Conservation (phyloP, 1,140 invertebrate genomes). For the Ctenoplectra terminalis region DNA sequence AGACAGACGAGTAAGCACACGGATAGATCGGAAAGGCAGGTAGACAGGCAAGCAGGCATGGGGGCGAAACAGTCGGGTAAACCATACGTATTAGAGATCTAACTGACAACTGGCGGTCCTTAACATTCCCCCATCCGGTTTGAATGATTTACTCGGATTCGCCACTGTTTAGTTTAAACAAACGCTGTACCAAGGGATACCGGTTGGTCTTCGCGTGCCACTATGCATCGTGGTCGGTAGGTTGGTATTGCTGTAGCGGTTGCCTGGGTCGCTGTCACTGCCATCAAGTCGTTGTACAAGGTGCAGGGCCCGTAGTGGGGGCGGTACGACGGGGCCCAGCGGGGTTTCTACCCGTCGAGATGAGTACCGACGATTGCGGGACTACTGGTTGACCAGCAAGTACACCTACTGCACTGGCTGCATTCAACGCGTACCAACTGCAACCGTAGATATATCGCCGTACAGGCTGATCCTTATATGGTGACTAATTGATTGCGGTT, state of each 20-base stretch:
- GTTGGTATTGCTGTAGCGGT: conserved; percentile 16
- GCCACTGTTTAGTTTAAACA: conserved; percentile 68
- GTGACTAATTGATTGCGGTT: conserved; percentile 51
- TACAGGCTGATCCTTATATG: conserved; percentile 49
- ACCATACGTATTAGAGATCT: conserved; percentile 66
- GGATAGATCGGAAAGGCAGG: conserved; percentile 24
- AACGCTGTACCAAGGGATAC: conserved; percentile 52
- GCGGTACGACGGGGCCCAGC: conserved; percentile 66
- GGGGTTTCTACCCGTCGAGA: conserved; percentile 75
- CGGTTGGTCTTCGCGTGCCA: conserved; percentile 55
- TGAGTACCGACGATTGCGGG: conserved; percentile 75
- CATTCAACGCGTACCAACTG: conserved; percentile 33
- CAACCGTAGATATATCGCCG: conserved; percentile 42
- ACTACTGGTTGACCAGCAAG: conserved; percentile 60
- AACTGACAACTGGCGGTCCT: conserved; percentile 34
- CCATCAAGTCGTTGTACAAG: conserved; percentile 57
- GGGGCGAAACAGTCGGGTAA: conserved; percentile 55
- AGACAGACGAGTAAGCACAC: neutral
- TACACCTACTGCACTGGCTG: conserved; percentile 44
- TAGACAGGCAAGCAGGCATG: conserved; percentile 42
- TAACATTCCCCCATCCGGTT: conserved; percentile 51
- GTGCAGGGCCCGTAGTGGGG: conserved; percentile 56
- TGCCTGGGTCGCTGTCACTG: conserved; percentile 60
- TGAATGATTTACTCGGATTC: conserved; percentile 72
- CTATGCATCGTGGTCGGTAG: conserved; percentile 28